Evolutionary conservation across 2,113 vertebrate species (phyloP).

Genomic region (Phoenicopterus ruber): DNA sequence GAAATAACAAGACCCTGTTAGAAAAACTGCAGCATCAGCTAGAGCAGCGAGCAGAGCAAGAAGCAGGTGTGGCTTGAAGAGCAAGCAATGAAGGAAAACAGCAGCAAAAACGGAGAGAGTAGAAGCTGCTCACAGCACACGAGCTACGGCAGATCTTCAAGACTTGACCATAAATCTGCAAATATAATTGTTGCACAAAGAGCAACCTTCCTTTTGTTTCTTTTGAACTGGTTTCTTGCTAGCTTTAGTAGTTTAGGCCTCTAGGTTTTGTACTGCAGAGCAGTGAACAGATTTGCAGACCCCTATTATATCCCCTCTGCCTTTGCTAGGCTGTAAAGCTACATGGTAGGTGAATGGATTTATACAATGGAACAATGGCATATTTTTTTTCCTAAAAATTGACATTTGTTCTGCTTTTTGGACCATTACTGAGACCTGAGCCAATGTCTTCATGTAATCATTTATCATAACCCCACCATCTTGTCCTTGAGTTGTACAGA

Average conservation of each 20-base stretch:
- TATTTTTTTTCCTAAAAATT: neutral
- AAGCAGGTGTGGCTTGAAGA: neutral
- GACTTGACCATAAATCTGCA: neutral
- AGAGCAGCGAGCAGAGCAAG: neutral
- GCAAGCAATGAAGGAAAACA: neutral
- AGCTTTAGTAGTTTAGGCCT: neutral
- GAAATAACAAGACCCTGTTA: neutral
- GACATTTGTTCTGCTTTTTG: neutral
- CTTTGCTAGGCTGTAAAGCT: neutral
- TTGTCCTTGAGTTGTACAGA: neutral
- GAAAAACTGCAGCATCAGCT: neutral
- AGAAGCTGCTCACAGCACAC: neutral
- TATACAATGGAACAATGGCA: neutral
- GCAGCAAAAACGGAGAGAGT: neutral
- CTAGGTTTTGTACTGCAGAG: neutral
- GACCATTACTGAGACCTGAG: neutral
- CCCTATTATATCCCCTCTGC: neutral
- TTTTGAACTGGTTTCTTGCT: neutral
- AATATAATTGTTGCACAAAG: neutral
- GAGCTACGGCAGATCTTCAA: neutral
- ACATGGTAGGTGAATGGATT: neutral
- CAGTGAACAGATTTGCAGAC: neutral
- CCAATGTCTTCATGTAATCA: neutral
- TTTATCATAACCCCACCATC: neutral
- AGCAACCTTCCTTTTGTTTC: neutral